Evolutionary conservation across 2,113 vertebrate species (phyloP).

Genomic region (Suncus etruscus): DNA sequence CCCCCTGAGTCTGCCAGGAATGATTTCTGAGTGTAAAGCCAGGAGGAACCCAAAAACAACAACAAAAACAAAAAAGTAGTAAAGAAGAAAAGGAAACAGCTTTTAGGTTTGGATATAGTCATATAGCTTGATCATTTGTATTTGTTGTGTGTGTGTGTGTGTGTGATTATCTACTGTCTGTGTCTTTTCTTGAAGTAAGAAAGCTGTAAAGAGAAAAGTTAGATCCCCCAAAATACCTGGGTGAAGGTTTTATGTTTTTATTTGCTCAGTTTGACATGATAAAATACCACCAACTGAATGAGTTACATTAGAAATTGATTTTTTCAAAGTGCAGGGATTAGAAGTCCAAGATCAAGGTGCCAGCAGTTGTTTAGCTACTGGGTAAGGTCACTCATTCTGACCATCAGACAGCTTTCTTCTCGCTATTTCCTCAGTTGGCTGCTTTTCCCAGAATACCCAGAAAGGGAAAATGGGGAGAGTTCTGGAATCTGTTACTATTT

Average conservation of each 20-base stretch:
- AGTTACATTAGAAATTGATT: not conserved
- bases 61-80: too few relatives aligned
- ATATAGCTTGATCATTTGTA: not conserved
- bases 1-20: too few relatives aligned
- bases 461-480: not conserved
- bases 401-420: not conserved
- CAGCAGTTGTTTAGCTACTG: too few relatives aligned
- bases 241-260: not conserved
- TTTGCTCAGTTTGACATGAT: not conserved
- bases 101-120: not conserved
- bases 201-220: not conserved
- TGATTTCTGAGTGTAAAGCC: too few relatives aligned
- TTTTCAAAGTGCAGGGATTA: not conserved
- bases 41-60: too few relatives aligned
- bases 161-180: not conserved
- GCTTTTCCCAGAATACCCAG: not conserved
- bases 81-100: not conserved
- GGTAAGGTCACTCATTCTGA: too few relatives aligned
- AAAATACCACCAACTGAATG: not conserved
- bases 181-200: not conserved
- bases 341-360: too few relatives aligned
- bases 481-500: not conserved
- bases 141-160: not conserved
- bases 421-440: not conserved
- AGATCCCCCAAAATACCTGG: not conserved